Evolutionary conservation across 2,113 vertebrate species (phyloP), one percentile per base, ranked within the genome.

Genomic region (Microcebus tavaratra): DNA sequence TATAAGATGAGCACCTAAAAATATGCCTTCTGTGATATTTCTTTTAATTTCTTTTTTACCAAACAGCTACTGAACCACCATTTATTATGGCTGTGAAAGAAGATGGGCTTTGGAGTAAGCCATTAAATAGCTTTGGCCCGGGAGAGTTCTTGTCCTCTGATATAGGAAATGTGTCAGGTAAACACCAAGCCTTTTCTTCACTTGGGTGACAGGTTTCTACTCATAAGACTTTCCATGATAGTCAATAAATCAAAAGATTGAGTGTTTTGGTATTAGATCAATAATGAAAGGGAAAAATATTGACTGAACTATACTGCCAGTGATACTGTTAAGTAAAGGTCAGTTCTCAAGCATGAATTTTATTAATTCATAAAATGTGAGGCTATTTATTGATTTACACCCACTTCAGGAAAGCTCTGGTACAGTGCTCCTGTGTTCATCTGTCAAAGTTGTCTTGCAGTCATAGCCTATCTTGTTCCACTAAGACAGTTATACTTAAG

Each of bases 101-200:
- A 89, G 96, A 98, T n/a, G 98, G 98, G 2, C 97, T 99, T 92
- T 99, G 98, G 99, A 99, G 97, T 80, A 98, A 99, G 75, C 36
- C 9, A 7, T 0, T 99, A 90, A 98, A 98, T 75, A 98, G 75
- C 78, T 99, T 98, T 1, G 98, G 98, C 39, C 98, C 98, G 53
- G 98, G 97, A 97, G 93, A 98, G 79, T 96, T 98, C 39, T 85
- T 99, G 34, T 96, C 68, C 68, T 90, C 98, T 83, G 83, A 97
- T 36, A 93, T 98, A 94, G 92, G 75, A 97, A 98, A 98, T 25
- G 97, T 98, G 63, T 98, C 98, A 99, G 99, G 99, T 99, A 98
- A 97, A 61, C 29, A 84, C 11, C 67, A 85, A 88, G n/a, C 57
- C 42, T 36, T n/a, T 67, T 93, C 2, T 89, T 55, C 17, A 72